Evolutionary conservation across 2,888 invertebrate species (phyloP), one percentile per base, ranked within the genome.

Genomic region (Nycteola revayana): DNA sequence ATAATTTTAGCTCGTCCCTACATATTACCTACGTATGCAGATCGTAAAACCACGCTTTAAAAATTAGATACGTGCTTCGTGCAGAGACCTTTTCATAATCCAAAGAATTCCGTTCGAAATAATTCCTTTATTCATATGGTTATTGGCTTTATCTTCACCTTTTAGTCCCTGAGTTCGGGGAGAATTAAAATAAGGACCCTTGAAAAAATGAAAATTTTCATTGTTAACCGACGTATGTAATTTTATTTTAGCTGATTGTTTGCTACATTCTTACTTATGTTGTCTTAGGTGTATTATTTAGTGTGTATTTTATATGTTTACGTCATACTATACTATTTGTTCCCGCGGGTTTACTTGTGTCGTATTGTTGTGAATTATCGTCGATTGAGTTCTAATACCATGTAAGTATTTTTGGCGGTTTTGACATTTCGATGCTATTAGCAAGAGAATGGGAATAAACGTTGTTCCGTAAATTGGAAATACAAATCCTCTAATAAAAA

Each of bases 71-170:
- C 75, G 62, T 68, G 73, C 66, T 62, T 63, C 53, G 23, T 31
- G 36, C 66, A 49, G 53, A 61, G 36, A 45, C 77, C 78, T 75
- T 81, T 78, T 81, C 74, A 77, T 85, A 87, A 86, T 85, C 87
- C 67, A 56, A 78, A 81, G 81, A 80, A 81, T 80, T 70, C 66
- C 67, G 69, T 63, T 73, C 70, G 64, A 80, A 82, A 85, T 78
- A 75, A 78, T 76, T 66, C 73, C 71, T 66, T 71, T 75, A 70
- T 79, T 82, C 69, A 70, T 75, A 75, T 73, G 75, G 71, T 69
- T 73, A 70, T 75, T 71, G 60, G 48, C 60, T 67, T 70, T 74
- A 74, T 71, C 72, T 73, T 7, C 10, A 14, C 5, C 14, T 14
- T 14, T 14, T 2, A 5, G 14, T 14, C 14, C 14, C 14, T 3